Base-by-base conservation (phyloP, 2,797 vertebrate genomes). In the Phaenicophaeus curvirostris region DNA sequence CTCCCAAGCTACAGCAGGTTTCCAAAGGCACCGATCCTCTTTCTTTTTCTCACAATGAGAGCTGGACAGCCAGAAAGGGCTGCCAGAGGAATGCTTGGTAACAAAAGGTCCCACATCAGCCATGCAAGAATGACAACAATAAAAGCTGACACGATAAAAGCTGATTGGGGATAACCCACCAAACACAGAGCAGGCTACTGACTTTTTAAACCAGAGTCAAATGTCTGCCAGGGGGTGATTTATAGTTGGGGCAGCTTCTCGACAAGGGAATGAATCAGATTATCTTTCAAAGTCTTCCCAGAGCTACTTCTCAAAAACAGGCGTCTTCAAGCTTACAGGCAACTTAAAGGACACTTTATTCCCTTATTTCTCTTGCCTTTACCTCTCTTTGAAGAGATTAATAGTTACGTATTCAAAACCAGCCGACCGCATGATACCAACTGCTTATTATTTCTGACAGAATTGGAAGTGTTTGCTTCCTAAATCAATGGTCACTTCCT, bases 41-140 rank as follows among this genome's bases (percentile, higher is more conserved):
- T 46, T 42, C 78, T 67, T 72, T 0, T 0, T 5, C 30, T 23
- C 31, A 76, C 42, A 66, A 41, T 0, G 0, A 41, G 57, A 58
- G 6, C 75, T 11, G 27, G 53, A n/a, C 31, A 74, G 50, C 41
- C 1, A 0, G 6, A 44, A 83, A 42, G 79, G 39, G 58, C 8
- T 93, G 55, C 15, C 53, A 77, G 48, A 53, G 7, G 23, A 50
- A 24, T 13, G 42, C 3, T 50, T 54, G 3, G 15, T 42, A 46
- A 55, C 73, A 72, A 42, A 71, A 76, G 68, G 42, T 35, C 59
- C 57, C 51, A 41, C 37, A 8, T 9, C 59, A 91, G 62, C 18
- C 85, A 75, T 2, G 44, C 42, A 58, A 84, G 44, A 83, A 30
- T 1, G 51, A 65, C 58, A 51, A 69, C 33, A 74, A 31, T 4